Percentiles rank a stretch among this genome's conserved stretches.
These are phyloP conservation scores for Molorchus minor DNA, from an alignment of 2,888 invertebrate species.

Conservation along the genomic window DNA sequence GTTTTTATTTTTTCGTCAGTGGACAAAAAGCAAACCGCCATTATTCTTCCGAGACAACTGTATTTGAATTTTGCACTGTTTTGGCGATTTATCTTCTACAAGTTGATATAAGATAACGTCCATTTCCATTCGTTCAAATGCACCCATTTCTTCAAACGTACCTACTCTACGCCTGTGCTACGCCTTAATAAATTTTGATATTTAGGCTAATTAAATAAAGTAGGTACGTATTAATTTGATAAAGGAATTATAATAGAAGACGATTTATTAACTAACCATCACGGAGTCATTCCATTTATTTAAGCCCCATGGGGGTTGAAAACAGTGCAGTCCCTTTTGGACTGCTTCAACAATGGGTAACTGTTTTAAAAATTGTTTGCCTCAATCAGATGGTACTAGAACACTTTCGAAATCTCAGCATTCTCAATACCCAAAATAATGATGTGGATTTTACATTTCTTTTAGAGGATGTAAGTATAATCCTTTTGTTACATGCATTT, in stretches of 20 bases:
- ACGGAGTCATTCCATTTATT: constrained; percentile 44
- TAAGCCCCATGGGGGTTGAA: constrained; percentile 58
- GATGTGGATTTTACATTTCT: constrained; percentile 51
- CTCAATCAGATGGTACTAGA: constrained; percentile 51
- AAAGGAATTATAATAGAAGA: neutral
- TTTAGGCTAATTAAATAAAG: constrained; percentile 18
- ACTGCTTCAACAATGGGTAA: constrained; percentile 63
- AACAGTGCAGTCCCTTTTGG: constrained; percentile 56
- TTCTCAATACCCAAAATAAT: constrained; percentile 44
- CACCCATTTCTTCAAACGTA: too few relatives aligned
- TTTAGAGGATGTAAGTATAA: constrained; percentile 51
- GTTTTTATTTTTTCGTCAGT: too few relatives aligned
- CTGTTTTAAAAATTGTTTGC: constrained; percentile 65
- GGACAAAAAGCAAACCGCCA: too few relatives aligned
- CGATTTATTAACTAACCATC: constrained; percentile 21
- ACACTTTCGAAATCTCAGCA: constrained; percentile 48
- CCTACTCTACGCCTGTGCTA: too few relatives aligned
- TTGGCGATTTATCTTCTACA: too few relatives aligned
- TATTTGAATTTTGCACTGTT: too few relatives aligned
- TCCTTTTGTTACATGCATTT: too few relatives aligned
- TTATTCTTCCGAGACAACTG: too few relatives aligned
- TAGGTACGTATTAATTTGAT: constrained; percentile 4
- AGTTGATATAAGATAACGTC: too few relatives aligned
- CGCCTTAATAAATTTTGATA: too few relatives aligned
- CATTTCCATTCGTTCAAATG: too few relatives aligned